Conservation (phyloP, 2,888 invertebrate genomes). For the Eupithecia abbreviata region DNA sequence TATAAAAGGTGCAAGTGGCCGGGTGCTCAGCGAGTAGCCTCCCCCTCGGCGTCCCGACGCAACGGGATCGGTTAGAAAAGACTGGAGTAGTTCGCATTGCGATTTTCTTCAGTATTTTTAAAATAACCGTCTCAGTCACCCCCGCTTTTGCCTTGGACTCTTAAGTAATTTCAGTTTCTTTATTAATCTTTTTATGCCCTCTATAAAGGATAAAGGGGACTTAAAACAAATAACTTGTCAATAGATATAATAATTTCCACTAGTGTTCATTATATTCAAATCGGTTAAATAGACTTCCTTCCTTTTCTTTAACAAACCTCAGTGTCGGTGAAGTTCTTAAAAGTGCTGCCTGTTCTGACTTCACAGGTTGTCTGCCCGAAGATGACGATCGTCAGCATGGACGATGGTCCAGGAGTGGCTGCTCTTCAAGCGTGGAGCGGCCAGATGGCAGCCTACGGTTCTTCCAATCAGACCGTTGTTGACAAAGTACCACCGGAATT, state of each 20-base stretch:
- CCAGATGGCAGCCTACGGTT: constrained; percentile 76
- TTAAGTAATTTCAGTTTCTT: constrained; percentile 52
- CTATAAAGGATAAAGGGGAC: background rate
- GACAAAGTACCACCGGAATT: constrained; percentile 91
- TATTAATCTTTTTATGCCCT: background rate
- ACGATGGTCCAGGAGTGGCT: constrained; percentile 75
- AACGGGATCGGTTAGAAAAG: constrained; percentile 77
- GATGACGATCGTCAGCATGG: constrained; percentile 74
- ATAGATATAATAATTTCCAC: background rate
- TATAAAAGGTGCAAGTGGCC: constrained; percentile 68
- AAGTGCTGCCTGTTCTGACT: constrained; percentile 12
- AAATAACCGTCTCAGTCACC: constrained; percentile 74
- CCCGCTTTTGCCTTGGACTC: constrained; percentile 56
- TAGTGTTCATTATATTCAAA: background rate
- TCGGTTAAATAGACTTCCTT: background rate
- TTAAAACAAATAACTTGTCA: background rate
- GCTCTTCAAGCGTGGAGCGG: constrained; percentile 80
- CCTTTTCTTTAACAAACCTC: background rate
- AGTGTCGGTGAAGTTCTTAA: background rate
- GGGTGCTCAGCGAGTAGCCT: constrained; percentile 70
- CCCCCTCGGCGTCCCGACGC: constrained; percentile 72
- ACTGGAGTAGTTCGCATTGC: constrained; percentile 83
- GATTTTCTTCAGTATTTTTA: constrained; percentile 84
- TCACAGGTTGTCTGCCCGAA: constrained; percentile 55
- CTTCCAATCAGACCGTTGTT: constrained; percentile 90